These are phyloP conservation scores for Heteronetta atricapilla DNA, from an alignment of 2,113 vertebrate species.

Conservation along the genomic window DNA sequence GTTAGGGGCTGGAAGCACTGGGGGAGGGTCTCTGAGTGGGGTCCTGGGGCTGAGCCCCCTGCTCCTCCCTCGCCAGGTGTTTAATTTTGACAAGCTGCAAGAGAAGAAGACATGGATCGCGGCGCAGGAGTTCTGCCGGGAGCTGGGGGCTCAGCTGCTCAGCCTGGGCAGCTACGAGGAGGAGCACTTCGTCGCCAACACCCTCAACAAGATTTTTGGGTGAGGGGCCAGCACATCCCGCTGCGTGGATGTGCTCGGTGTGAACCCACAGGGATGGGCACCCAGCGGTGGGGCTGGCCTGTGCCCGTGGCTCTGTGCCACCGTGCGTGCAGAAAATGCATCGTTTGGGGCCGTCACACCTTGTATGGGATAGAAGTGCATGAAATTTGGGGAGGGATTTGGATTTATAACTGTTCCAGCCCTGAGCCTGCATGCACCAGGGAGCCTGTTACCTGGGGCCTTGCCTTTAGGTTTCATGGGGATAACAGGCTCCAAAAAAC, in stretches of 20 bases:
- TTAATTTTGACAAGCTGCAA: conserved; percentile 83
- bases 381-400: not conserved
- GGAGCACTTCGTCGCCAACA: conserved; percentile 86
- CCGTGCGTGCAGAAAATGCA: not conserved
- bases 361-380: not conserved
- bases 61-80: conserved; percentile 78
- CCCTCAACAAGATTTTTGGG: conserved; percentile 93
- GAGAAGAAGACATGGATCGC: conserved; percentile 89
- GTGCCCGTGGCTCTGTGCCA: not conserved
- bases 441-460: not conserved
- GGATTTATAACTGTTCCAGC: not conserved
- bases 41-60: not conserved
- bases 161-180: conserved; percentile 88
- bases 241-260: not conserved
- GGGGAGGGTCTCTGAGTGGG: not conserved
- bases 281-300: too few relatives aligned
- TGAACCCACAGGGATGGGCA: too few relatives aligned
- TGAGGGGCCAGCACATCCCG: conserved; percentile 19
- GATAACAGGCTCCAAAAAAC: not conserved
- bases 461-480: not conserved
- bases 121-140: conserved; percentile 87
- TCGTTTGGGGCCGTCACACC: not conserved
- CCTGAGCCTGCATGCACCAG: rapidly evolving
- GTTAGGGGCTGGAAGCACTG: not conserved
- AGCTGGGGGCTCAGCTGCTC: conserved; percentile 88